These are phyloP conservation scores for Liparis tanakae DNA, from an alignment of 2,797 vertebrate species.

Conservation along the genomic window DNA sequence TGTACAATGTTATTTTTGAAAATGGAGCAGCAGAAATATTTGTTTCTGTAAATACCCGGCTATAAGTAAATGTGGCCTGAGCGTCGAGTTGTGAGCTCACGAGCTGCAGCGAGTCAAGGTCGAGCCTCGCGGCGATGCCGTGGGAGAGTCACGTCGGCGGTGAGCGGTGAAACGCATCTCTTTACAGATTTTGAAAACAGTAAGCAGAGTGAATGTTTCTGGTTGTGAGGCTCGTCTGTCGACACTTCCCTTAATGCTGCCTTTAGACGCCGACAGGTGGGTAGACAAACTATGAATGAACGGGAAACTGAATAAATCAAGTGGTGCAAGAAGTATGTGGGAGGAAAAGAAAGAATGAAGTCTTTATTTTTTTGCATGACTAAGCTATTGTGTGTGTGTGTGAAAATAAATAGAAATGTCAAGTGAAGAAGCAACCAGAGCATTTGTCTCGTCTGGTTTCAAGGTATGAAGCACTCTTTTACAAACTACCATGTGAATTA, in stretches of 20 bases:
- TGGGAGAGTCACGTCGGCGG: not conserved
- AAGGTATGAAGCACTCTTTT: not conserved
- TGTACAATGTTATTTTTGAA: too few species aligned
- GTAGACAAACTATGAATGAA: not conserved
- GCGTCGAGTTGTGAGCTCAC: not conserved
- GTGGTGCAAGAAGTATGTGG: not conserved
- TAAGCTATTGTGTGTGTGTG: not conserved
- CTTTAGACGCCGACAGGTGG: constrained; percentile 1
- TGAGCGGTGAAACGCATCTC: not conserved
- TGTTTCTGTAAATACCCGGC: too few species aligned
- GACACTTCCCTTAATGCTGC: not conserved
- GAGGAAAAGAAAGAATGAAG: constrained; percentile 2
- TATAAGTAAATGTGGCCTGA: too few species aligned
- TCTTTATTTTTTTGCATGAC: constrained; percentile 29
- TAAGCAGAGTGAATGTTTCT: not conserved
- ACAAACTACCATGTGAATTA: too few species aligned
- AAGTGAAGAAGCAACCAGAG: not conserved
- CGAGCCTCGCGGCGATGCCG: not conserved
- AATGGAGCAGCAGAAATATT: too few species aligned
- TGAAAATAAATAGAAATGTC: too few species aligned
- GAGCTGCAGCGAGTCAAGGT: not conserved
- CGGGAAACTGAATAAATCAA: not conserved
- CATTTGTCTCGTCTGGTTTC: not conserved
- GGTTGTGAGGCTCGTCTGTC: constrained; percentile 1
- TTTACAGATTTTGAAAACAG: not conserved